Conservation (phyloP, 2,797 vertebrate species). For the Mormyrus proboscirostris region DNA sequence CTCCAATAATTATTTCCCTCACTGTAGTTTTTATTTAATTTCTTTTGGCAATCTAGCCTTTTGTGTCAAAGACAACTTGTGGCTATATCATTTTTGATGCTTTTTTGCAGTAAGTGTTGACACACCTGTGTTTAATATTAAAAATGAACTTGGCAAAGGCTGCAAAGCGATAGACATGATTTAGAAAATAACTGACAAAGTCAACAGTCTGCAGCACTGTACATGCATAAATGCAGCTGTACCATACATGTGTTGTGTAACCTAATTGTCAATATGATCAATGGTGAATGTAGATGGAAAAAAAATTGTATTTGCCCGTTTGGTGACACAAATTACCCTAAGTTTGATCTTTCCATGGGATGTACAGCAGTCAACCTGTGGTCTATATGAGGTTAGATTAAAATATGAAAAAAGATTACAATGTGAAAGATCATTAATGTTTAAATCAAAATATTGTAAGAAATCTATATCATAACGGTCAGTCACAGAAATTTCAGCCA, state of each 20-base stretch:
- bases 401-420: background rate
- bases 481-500: background rate
- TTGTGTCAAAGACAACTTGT: background rate
- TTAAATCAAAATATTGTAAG: background rate
- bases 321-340: background rate
- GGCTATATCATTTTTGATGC: background rate
- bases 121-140: background rate
- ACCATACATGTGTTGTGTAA: background rate
- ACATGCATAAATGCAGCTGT: background rate
- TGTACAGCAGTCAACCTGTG: background rate
- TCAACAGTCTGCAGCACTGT: background rate
- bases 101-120: background rate
- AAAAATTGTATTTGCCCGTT: background rate
- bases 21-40: background rate
- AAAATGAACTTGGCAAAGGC: background rate
- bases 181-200: background rate
- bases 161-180: background rate
- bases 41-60: background rate
- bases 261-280: background rate
- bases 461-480: background rate
- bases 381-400: constrained; percentile 18
- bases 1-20: too few relatives aligned
- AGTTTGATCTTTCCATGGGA: background rate
- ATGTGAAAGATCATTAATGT: background rate
- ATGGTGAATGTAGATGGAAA: background rate